phyloP scores from a whole-genome alignment of 1,140 invertebrate species.

The Drosophila micromelanica region DNA sequence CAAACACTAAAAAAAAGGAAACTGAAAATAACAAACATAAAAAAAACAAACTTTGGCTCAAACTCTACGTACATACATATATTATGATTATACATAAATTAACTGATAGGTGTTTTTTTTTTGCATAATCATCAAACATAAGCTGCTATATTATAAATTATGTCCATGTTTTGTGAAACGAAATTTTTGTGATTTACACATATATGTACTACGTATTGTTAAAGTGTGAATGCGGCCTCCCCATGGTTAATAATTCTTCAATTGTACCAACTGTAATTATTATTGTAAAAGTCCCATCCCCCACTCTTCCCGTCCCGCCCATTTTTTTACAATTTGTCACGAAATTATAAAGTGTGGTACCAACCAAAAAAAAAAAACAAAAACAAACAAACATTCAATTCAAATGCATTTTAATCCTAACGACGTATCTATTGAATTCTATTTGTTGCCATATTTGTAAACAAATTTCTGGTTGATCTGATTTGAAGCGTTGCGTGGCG shows the following conservation, averaged over 20 bases:
- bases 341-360: conserved; percentile 50
- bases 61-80: conserved; percentile 35
- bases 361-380: conserved; percentile 5
- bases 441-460: conserved; percentile 47
- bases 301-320: background rate
- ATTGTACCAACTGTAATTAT: conserved; percentile 43
- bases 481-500: conserved; percentile 27
- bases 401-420: conserved; percentile 37
- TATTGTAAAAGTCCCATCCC: conserved; percentile 11
- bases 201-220: conserved; percentile 60
- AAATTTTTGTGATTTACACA: conserved; percentile 76
- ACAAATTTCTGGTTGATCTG: conserved; percentile 22
- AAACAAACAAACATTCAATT: conserved; percentile 41
- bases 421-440: conserved; percentile 21
- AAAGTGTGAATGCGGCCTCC: conserved; percentile 47
- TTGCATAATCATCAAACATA: conserved; percentile 40
- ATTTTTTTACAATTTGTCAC: conserved; percentile 40
- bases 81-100: conserved; percentile 34
- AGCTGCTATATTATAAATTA: conserved; percentile 61
- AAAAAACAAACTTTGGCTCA: conserved; percentile 39
- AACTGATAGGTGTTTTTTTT: conserved; percentile 53
- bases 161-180: conserved; percentile 68
- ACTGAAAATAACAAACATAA: conserved; percentile 5
- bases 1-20: conserved; percentile 5
- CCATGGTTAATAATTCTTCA: conserved; percentile 31